A percentile compares a stretch with the other conserved stretches of the same genome.
Evolutionary conservation across 2,888 invertebrate species (phyloP).

Genomic region (Andrena minutula): DNA sequence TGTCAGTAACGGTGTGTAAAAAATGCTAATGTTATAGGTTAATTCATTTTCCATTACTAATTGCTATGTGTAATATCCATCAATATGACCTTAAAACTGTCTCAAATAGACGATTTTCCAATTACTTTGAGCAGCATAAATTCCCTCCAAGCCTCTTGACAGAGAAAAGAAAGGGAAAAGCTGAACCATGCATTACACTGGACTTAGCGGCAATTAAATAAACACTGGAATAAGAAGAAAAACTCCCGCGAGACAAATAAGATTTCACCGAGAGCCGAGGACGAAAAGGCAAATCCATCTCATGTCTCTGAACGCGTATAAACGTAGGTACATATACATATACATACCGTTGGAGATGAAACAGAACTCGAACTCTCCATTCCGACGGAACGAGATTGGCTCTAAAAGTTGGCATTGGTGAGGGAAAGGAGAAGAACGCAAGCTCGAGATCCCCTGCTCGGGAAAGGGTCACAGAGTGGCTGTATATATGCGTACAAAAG

Average conservation of each 20-base stretch:
- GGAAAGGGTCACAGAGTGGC: slow-evolving; percentile 43
- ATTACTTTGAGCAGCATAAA: no score
- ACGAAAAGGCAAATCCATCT: slow-evolving; percentile 42
- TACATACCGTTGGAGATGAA: slow-evolving; percentile 10
- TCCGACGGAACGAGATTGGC: slow-evolving; percentile 59
- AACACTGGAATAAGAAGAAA: neutral
- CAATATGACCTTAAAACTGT: no score
- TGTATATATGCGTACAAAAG: slow-evolving; percentile 23
- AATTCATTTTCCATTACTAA: no score
- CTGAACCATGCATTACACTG: no score
- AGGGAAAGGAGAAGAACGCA: slow-evolving; percentile 27
- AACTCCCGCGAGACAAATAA: slow-evolving; percentile 16
- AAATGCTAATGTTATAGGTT: no score
- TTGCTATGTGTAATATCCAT: no score
- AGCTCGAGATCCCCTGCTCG: neutral
- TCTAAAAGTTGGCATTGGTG: slow-evolving; percentile 64
- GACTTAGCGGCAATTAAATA: slow-evolving; percentile 10
- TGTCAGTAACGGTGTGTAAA: no score
- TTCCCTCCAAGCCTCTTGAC: no score
- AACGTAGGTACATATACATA: neutral
- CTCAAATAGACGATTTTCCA: no score
- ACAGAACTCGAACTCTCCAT: slow-evolving; percentile 55
- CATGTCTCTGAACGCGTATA: slow-evolving; percentile 3
- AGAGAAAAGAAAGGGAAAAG: no score
- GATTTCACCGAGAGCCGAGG: slow-evolving; percentile 22